These are phyloP conservation scores for Corythoichthys haematopterus DNA, from an alignment of 2,113 vertebrate genomes.

Conservation along the genomic window DNA sequence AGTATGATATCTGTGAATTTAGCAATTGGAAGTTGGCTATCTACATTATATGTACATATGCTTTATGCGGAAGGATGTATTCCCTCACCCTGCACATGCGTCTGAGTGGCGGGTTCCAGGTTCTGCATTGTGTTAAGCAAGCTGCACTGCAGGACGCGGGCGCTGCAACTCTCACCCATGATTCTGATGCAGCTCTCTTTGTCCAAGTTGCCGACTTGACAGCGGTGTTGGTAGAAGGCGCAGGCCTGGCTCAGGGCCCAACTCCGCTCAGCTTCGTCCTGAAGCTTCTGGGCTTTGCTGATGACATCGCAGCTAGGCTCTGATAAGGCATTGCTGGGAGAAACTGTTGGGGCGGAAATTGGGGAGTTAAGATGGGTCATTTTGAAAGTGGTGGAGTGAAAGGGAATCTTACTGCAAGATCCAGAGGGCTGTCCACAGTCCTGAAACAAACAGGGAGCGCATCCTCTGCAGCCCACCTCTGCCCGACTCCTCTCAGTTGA, in stretches of 20 bases:
- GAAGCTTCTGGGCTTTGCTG: conserved; percentile 66
- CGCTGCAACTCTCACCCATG: conserved; percentile 76
- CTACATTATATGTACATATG: neutral
- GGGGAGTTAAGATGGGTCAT: neutral
- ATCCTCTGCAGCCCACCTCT: conserved; percentile 68
- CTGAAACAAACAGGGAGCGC: conserved; percentile 78
- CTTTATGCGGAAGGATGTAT: neutral
- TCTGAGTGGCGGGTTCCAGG: conserved; percentile 67
- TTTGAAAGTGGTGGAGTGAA: neutral
- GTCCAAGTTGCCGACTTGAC: conserved; percentile 51
- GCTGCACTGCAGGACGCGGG: conserved; percentile 75
- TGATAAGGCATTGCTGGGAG: conserved; percentile 28
- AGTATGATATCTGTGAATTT: neutral
- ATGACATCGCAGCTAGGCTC: conserved; percentile 79
- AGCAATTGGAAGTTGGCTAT: neutral
- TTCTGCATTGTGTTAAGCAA: conserved; percentile 74
- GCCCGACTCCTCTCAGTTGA: conserved; percentile 67
- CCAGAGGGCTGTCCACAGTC: conserved; percentile 73
- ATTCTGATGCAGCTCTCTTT: conserved; percentile 68
- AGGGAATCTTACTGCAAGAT: conserved; percentile 67
- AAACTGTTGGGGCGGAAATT: conserved; percentile 39
- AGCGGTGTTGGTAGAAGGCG: conserved; percentile 77
- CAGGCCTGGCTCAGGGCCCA: conserved; percentile 82
- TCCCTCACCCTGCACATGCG: conserved; percentile 60
- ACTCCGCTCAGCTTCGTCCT: conserved; percentile 73